Conservation (phyloP, 2,888 invertebrate genomes). For the Heliconius sara region DNA sequence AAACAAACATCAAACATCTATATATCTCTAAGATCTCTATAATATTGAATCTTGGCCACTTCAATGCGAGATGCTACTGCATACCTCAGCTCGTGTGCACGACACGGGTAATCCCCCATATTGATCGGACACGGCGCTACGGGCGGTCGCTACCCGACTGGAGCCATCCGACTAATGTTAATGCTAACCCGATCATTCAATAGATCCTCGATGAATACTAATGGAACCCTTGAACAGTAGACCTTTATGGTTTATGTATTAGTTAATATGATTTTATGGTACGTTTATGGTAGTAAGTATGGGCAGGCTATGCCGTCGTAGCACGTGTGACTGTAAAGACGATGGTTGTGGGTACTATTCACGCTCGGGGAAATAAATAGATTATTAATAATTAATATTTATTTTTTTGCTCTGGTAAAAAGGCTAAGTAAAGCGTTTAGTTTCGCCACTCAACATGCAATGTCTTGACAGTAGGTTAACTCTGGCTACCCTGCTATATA, state of each 20-base stretch:
- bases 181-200: slow-evolving; percentile 30
- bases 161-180: slow-evolving; percentile 28
- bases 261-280: not conserved
- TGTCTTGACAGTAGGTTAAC: too few species aligned
- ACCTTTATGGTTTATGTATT: not conserved
- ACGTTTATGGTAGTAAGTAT: not conserved
- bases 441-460: too few species aligned
- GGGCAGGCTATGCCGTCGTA: not conserved
- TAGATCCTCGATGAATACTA: slow-evolving; percentile 22
- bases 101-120: slow-evolving; percentile 18
- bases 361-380: too few species aligned
- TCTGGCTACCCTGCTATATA: too few species aligned
- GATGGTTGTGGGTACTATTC: too few species aligned
- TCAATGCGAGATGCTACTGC: not conserved
- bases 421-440: too few species aligned
- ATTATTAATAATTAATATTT: too few species aligned
- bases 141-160: not conserved
- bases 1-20: not conserved
- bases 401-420: too few species aligned
- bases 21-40: not conserved
- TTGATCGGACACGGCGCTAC: slow-evolving; percentile 13
- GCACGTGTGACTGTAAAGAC: not conserved
- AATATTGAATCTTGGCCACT: not conserved
- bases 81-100: slow-evolving; percentile 12
- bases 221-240: not conserved